These are phyloP conservation scores for Tetheella fluctuosa DNA, from an alignment of 2,888 invertebrate species.

Conservation along the genomic window DNA sequence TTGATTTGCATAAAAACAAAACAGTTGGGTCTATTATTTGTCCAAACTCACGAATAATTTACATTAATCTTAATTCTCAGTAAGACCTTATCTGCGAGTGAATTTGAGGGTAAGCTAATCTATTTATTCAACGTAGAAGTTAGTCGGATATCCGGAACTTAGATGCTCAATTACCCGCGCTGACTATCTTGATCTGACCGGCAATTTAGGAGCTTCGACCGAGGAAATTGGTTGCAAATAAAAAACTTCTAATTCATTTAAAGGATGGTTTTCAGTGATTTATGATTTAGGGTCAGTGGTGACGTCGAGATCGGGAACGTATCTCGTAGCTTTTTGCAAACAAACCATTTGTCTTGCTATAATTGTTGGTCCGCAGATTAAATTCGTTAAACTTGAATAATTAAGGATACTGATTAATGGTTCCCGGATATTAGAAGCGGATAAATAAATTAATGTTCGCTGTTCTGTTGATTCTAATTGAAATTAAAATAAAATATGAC, in stretches of 20 bases:
- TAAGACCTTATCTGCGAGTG: neutral
- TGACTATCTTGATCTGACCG: slow-evolving; percentile 29
- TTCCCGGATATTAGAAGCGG: slow-evolving; percentile 25
- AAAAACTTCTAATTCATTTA: slow-evolving; percentile 32
- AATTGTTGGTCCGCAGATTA: slow-evolving; percentile 44
- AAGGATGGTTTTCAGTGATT: slow-evolving; percentile 28
- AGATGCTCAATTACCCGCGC: slow-evolving; percentile 30
- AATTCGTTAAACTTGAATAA: slow-evolving; percentile 36
- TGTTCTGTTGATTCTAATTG: slow-evolving; percentile 24
- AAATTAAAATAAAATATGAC: slow-evolving; percentile 20
- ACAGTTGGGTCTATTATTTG: too few species aligned
- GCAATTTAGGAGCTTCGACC: slow-evolving; percentile 22
- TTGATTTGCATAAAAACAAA: too few species aligned
- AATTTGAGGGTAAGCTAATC: slow-evolving; percentile 4
- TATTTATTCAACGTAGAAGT: slow-evolving; percentile 15
- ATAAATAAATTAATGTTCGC: slow-evolving; percentile 22
- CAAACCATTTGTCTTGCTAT: slow-evolving; percentile 45
- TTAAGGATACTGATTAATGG: slow-evolving; percentile 43
- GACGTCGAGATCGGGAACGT: slow-evolving; percentile 20
- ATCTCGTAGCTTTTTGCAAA: slow-evolving; percentile 36
- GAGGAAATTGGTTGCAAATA: slow-evolving; percentile 27
- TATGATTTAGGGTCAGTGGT: slow-evolving; percentile 24
- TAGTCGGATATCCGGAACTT: slow-evolving; percentile 19
- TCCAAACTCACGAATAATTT: neutral
- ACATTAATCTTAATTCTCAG: neutral